A percentile compares a stretch with the other conserved stretches of the same genome.
These are phyloP conservation scores for Cranoglanis bouderius DNA, from an alignment of 2,113 vertebrate species.

Conservation along the genomic window DNA sequence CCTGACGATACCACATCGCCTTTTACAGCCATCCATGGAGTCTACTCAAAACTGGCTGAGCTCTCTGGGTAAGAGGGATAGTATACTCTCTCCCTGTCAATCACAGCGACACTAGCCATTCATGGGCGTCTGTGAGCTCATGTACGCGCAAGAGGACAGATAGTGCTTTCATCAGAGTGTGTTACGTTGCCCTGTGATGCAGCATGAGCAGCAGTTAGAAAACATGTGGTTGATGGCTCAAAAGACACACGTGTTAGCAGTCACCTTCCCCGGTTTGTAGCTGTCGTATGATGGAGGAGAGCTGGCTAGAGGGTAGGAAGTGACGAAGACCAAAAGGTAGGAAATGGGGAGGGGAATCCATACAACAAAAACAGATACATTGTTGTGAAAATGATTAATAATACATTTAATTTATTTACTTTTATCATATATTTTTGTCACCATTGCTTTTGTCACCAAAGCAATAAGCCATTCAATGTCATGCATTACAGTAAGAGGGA, in stretches of 20 bases:
- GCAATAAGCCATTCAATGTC: not conserved
- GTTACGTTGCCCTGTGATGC: not conserved
- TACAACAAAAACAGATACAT: not conserved
- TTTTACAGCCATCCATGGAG: not conserved
- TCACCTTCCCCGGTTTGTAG: not conserved
- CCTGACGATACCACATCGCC: not conserved
- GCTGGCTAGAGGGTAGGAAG: not conserved
- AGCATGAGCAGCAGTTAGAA: not conserved
- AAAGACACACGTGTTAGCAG: not conserved
- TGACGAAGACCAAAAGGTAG: not conserved
- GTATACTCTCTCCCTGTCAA: not conserved
- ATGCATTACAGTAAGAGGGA: not conserved
- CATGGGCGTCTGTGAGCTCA: not conserved
- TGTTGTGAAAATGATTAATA: not conserved
- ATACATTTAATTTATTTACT: not conserved
- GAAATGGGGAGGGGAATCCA: not conserved
- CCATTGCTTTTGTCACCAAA: not conserved
- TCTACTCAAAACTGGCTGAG: not conserved
- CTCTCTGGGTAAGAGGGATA: not conserved
- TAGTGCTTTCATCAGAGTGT: not conserved
- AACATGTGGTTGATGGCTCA: not conserved
- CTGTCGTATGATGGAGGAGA: not conserved
- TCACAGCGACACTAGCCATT: not conserved
- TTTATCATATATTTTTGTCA: not conserved
- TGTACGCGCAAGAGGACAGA: not conserved